These are phyloP conservation scores for Menidia menidia DNA, from an alignment of 2,797 vertebrate species.

Conservation along the genomic window DNA sequence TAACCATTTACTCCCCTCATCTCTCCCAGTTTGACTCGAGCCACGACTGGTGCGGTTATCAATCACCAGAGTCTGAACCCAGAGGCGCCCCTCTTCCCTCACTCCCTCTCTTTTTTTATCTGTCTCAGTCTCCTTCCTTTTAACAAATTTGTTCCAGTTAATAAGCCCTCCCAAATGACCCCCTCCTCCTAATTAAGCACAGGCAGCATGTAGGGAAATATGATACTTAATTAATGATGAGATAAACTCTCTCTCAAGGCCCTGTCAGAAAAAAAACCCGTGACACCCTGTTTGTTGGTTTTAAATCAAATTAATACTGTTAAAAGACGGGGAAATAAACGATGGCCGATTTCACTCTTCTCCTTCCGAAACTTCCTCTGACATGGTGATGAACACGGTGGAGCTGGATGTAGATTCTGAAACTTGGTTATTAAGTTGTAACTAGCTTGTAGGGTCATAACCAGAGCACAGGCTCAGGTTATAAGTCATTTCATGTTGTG, in stretches of 20 bases:
- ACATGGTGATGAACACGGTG: constrained; percentile 82
- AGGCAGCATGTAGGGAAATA: constrained; percentile 99
- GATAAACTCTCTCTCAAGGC: constrained; percentile 99
- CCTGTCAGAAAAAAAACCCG: constrained; percentile 94
- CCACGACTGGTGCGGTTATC: constrained; percentile 93
- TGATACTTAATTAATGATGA: constrained; percentile 99
- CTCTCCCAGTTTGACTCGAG: constrained; percentile 77
- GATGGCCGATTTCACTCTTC: constrained; percentile 83
- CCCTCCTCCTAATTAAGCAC: constrained; percentile 96
- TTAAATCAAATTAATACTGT: constrained; percentile 95
- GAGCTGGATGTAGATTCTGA: constrained; percentile 87
- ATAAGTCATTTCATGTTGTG: constrained; percentile 10
- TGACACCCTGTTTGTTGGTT: constrained; percentile 99
- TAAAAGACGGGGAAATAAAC: constrained; percentile 67
- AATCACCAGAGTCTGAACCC: constrained; percentile 88
- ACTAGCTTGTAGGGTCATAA: constrained; percentile 24
- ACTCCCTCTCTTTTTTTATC: constrained; percentile 69
- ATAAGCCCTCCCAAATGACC: constrained; percentile 99
- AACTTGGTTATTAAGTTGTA: constrained; percentile 87
- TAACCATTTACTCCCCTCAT: constrained; percentile 73
- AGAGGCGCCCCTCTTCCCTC: constrained; percentile 65
- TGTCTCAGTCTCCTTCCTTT: constrained; percentile 88
- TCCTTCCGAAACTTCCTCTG: constrained; percentile 86
- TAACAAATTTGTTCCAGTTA: constrained; percentile 99
- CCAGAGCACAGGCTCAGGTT: not conserved